These are phyloP conservation scores for Rhingia campestris DNA, from an alignment of 2,888 invertebrate species.

Conservation along the genomic window DNA sequence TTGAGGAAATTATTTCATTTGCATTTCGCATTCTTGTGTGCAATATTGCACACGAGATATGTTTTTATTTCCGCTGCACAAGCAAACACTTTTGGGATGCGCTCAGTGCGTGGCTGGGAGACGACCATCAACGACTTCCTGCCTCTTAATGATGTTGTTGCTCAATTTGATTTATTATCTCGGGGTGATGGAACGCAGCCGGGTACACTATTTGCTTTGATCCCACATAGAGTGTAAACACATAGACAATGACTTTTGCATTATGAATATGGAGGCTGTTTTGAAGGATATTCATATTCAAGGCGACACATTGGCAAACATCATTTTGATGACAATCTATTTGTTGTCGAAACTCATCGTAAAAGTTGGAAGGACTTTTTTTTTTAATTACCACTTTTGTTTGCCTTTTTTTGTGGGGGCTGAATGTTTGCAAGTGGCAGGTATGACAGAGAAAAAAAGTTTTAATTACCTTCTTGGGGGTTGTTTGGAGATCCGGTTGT, in stretches of 20 bases:
- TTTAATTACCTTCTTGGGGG: constrained; percentile 18
- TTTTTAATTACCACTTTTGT: constrained; percentile 9
- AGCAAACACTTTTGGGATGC: constrained; percentile 5
- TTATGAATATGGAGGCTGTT: constrained; percentile 17
- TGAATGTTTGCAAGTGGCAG: not conserved
- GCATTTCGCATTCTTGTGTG: not conserved
- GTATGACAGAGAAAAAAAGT: not conserved
- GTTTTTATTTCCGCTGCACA: constrained; percentile 14
- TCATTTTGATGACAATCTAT: constrained; percentile 11
- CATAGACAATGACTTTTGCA: not conserved
- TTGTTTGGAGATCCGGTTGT: not conserved
- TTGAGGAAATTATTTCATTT: not conserved
- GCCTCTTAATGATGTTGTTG: constrained; percentile 22
- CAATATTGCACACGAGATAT: not conserved
- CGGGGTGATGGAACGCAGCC: not conserved
- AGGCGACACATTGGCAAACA: constrained; percentile 18
- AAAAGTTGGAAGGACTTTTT: constrained; percentile 1
- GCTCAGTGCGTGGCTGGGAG: too few relatives aligned
- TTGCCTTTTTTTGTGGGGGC: not conserved
- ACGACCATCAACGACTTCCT: constrained; percentile 2
- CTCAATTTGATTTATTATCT: constrained; percentile 41
- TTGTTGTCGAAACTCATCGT: not conserved
- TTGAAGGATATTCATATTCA: constrained; percentile 6
- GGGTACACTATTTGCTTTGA: not conserved
- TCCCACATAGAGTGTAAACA: constrained; percentile 2